Conservation (phyloP, 2,797 vertebrate genomes). For the Clarias platycephalus region DNA sequence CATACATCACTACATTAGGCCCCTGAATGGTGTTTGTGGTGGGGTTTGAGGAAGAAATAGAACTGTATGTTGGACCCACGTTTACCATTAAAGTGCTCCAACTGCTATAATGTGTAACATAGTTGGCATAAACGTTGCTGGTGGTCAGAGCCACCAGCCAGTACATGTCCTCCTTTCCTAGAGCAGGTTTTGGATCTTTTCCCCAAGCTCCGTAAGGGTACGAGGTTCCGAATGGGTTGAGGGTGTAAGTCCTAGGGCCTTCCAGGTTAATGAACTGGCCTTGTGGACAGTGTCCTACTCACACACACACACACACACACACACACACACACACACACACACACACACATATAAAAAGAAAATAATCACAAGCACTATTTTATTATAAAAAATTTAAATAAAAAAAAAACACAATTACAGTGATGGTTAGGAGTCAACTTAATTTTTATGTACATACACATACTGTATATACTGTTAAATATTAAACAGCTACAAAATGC, state of each 20-base stretch:
- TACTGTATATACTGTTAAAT: too few species aligned
- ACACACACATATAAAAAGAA: too few species aligned
- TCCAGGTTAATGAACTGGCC: slow-evolving; percentile 63
- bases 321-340: too few species aligned
- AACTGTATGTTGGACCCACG: slow-evolving; percentile 56
- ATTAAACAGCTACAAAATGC: too few species aligned
- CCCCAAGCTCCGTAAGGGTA: slow-evolving; percentile 73
- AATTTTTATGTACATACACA: too few species aligned
- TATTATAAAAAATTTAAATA: too few species aligned
- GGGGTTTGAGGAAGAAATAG: slow-evolving; percentile 64
- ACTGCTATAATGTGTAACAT: slow-evolving; percentile 66
- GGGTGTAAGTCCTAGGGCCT: slow-evolving; percentile 57
- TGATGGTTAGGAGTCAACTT: too few species aligned
- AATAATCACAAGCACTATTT: too few species aligned
- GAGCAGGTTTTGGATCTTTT: slow-evolving; percentile 68
- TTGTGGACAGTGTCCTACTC: slow-evolving; percentile 63
- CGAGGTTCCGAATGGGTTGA: slow-evolving; percentile 65
- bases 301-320: neutral
- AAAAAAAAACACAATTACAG: too few species aligned
- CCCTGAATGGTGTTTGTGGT: slow-evolving; percentile 76
- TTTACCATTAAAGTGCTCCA: slow-evolving; percentile 66
- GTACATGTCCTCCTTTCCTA: slow-evolving; percentile 69
- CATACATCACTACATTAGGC: slow-evolving; percentile 69
- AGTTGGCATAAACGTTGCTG: slow-evolving; percentile 61
- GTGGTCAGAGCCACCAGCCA: slow-evolving; percentile 70